A percentile compares a stretch with the other conserved stretches of the same genome.
phyloP scores from a whole-genome alignment of 2,797 vertebrate genomes.

The Oreochromis grahami region DNA sequence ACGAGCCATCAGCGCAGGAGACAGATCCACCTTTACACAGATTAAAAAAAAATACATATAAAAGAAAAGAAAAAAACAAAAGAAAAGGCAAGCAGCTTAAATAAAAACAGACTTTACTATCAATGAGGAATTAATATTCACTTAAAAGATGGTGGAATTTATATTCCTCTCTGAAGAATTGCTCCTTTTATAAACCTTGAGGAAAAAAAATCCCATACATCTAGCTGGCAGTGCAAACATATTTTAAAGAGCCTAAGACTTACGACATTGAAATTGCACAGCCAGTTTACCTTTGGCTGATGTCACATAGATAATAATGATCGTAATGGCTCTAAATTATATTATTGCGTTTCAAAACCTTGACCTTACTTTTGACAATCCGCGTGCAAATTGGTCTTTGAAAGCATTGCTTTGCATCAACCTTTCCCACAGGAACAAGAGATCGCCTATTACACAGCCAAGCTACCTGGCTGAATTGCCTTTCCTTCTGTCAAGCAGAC shows the following conservation, averaged over 20 bases:
- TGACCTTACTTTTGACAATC: conserved; percentile 61
- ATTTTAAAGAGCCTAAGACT: conserved; percentile 33
- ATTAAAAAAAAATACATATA: conserved; percentile 6
- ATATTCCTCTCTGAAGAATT: conserved; percentile 25
- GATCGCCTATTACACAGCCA: conserved; percentile 48
- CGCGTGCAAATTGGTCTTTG: conserved; percentile 56
- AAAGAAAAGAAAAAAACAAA: neutral
- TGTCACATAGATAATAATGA: conserved; percentile 54
- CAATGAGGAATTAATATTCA: conserved; percentile 1
- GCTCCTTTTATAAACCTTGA: conserved; percentile 40
- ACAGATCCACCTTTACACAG: conserved; percentile 85
- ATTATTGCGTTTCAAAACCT: conserved; percentile 63
- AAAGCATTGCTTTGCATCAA: conserved; percentile 55
- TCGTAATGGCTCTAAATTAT: conserved; percentile 61
- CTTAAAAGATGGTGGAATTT: conserved; percentile 10
- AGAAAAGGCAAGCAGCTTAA: conserved; percentile 19
- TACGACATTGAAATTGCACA: conserved; percentile 31
- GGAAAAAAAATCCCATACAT: conserved; percentile 26
- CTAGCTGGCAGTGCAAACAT: conserved; percentile 18
- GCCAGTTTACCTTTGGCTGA: conserved; percentile 33
- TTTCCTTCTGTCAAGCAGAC: conserved; percentile 49
- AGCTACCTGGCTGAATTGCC: conserved; percentile 45
- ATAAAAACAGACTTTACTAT: conserved; percentile 4
- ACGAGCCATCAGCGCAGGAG: conserved; percentile 93
- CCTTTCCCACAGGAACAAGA: conserved; percentile 60